Evolutionary conservation across 2,797 vertebrate genomes (phyloP), one percentile per base, ranked within the genome.

Genomic region (Coreius guichenoti): DNA sequence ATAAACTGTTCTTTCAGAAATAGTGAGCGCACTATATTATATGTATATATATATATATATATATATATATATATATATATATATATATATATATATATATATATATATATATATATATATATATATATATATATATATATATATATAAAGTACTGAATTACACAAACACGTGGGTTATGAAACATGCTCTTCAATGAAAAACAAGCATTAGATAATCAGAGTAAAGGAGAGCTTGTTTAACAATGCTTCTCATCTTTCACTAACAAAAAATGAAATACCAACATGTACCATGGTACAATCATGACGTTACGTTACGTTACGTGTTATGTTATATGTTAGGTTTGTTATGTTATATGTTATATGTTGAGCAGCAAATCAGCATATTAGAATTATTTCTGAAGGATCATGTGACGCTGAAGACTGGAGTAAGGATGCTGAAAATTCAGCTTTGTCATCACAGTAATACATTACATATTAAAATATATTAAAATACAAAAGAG

Each of bases 161-260:
- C 85, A 86, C 69, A 63, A 85, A 90, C 73, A 86, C 31, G 47
- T 84, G 81, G 79, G 86, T 90, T 90, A 89, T 70, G 79, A 89
- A 89, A 90, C 87, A 65, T 1, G 76, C 82, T 81, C 77, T 67
- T 80, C 54, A 79, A 72, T 81, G 86, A 86, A 88, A 86, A 89
- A 87, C 82, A 87, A 80, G 83, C 63, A 81, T 87, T 88, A 87
- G 86, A 69, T 86, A 88, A 90, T 84, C 63, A 39, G 36, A 43
- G 31, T 56, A 61, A 70, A 72, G 61, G 51, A 77, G 75, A 51
- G 54, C 75, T 14, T n/a, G 54, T 56, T 76, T n/a, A 51, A 87
- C 75, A 58, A 82, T 29, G 8, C 13, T 63, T 81, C 73, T 61
- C 78, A 26, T 51, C 78, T 84, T 82, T 87, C 3, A 65, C 33